A percentile compares a stretch with the other conserved stretches of the same genome.
Conservation (phyloP, 2,113 vertebrate genomes). For the Oreamnos americanus region DNA sequence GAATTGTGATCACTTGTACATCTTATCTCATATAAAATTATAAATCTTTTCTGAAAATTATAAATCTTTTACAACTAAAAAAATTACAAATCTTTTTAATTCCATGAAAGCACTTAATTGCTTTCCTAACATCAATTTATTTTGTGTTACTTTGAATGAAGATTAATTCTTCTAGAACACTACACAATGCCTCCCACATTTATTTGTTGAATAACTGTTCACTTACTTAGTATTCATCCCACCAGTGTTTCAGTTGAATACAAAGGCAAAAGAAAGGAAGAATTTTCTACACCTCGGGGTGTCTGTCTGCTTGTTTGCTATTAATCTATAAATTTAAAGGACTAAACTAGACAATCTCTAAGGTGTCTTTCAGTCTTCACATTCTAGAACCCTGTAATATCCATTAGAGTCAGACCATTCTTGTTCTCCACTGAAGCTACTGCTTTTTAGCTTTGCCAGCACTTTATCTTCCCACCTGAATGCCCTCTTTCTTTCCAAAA, state of each 20-base stretch:
- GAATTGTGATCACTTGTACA: background rate
- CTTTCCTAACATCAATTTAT: background rate
- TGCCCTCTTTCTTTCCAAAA: conserved; percentile 10
- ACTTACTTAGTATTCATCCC: background rate
- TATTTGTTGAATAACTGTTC: background rate
- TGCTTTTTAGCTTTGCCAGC: conserved; percentile 11
- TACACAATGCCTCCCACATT: background rate
- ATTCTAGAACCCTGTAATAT: background rate
- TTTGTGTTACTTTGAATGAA: background rate
- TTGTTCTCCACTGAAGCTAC: background rate
- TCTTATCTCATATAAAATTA: background rate
- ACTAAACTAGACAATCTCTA: background rate
- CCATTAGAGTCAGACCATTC: background rate
- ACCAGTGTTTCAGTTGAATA: background rate
- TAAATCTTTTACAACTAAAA: background rate
- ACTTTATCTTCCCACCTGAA: background rate
- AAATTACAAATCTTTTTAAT: background rate
- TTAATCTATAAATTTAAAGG: background rate
- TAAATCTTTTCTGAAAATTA: conserved; percentile 1
- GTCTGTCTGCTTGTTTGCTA: background rate
- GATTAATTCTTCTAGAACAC: conserved; percentile 1
- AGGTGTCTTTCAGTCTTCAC: background rate
- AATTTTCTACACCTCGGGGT: background rate
- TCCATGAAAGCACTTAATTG: background rate
- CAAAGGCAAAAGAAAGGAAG: background rate